phyloP scores from a whole-genome alignment of 2,797 vertebrate genomes.

The Squalus acanthias region DNA sequence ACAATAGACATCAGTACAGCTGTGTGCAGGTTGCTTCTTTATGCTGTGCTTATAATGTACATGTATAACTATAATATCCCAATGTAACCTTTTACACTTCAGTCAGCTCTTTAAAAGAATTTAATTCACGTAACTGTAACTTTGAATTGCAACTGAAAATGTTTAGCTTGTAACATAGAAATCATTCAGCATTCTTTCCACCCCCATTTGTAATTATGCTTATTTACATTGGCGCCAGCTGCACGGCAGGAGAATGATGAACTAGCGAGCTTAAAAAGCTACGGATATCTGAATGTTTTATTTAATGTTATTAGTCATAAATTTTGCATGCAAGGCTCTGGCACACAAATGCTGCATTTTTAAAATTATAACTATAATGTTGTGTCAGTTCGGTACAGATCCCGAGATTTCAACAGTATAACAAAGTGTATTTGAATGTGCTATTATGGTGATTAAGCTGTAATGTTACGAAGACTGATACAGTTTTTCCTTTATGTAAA shows the following conservation, averaged over 20 bases:
- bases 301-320: conserved; percentile 22
- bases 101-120: neutral
- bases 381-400: neutral
- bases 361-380: neutral
- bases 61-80: neutral
- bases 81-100: neutral
- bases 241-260: neutral
- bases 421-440: neutral
- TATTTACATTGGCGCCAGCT: neutral
- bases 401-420: neutral
- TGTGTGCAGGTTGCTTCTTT: too few relatives aligned
- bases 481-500: neutral
- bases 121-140: neutral
- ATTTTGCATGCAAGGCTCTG: conserved; percentile 21
- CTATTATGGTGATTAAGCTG: neutral
- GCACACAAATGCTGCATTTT: neutral
- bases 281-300: conserved; percentile 12
- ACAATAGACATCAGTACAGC: neutral
- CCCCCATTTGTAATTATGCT: neutral
- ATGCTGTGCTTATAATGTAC: too few relatives aligned
- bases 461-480: neutral
- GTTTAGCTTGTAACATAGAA: neutral
- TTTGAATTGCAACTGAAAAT: neutral
- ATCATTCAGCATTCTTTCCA: neutral
- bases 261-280: neutral